Percentiles rank a stretch among this genome's conserved stretches.
Evolutionary conservation across 1,140 invertebrate species (phyloP).

Genomic region (Leptonema lineaticorne): DNA sequence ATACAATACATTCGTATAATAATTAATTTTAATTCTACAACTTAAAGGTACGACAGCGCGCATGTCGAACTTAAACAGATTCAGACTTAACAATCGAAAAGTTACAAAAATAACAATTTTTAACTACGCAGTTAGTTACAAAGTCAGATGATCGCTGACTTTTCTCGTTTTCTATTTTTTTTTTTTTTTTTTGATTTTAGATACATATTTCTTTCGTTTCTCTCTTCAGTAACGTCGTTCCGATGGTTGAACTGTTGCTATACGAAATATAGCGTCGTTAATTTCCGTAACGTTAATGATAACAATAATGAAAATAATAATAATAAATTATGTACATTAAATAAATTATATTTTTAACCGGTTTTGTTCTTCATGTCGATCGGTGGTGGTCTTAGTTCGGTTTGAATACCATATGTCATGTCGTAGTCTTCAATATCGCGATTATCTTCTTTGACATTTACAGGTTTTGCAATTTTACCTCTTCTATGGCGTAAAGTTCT

Average conservation of each 20-base stretch:
- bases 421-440: conserved; percentile 32
- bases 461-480: conserved; percentile 8
- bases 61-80: neutral
- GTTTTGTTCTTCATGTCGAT: conserved; percentile 23
- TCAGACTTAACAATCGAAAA: neutral
- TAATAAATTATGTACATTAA: conserved; percentile 22
- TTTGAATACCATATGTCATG: conserved; percentile 24
- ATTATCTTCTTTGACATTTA: neutral
- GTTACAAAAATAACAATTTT: conserved; percentile 7
- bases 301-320: neutral
- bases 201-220: no score
- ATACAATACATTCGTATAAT: neutral
- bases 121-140: no score
- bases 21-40: neutral
- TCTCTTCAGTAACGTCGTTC: conserved; percentile 1
- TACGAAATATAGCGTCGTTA: no score
- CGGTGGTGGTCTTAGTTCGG: conserved; percentile 34
- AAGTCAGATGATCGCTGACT: neutral
- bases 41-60: conserved; percentile 3
- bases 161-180: conserved; percentile 5
- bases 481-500: conserved; percentile 41
- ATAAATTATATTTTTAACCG: conserved; percentile 1
- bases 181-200: no score
- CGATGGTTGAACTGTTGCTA: conserved; percentile 12
- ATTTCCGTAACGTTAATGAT: neutral